Evolutionary conservation across 35 echinoderm and acorn worm species (phyloP).

Genomic region (Ophiothrix spiculata): DNA sequence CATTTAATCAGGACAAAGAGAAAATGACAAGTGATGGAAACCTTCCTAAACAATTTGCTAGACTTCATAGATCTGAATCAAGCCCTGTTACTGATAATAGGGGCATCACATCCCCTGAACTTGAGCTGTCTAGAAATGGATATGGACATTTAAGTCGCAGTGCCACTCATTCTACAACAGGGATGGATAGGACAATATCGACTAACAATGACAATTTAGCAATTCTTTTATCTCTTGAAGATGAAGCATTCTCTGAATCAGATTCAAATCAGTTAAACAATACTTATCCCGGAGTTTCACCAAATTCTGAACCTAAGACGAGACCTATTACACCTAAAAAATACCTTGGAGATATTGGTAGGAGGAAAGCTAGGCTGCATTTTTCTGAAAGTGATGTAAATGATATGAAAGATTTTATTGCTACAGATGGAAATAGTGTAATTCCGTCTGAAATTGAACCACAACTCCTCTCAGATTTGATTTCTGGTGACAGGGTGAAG

Average conservation of each 20-base stretch:
- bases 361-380: not conserved
- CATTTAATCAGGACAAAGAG: not conserved
- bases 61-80: not conserved
- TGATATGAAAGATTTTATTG: not conserved
- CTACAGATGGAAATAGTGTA: not conserved
- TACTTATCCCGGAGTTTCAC: not conserved
- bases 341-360: not conserved
- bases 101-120: not conserved
- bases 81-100: not conserved
- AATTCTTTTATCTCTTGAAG: not conserved
- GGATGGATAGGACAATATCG: not conserved
- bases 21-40: not conserved
- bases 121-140: not conserved
- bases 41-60: not conserved
- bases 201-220: not conserved
- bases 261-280: not conserved
- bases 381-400: not conserved
- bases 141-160: too few relatives aligned
- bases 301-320: not conserved
- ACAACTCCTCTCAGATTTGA: not conserved
- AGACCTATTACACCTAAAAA: not conserved
- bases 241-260: not conserved
- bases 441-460: not conserved
- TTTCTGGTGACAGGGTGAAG: not conserved
- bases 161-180: not conserved